Evolutionary conservation across 2,113 vertebrate genomes (phyloP), one percentile per base, ranked within the genome.

Genomic region (Polypterus senegalus): DNA sequence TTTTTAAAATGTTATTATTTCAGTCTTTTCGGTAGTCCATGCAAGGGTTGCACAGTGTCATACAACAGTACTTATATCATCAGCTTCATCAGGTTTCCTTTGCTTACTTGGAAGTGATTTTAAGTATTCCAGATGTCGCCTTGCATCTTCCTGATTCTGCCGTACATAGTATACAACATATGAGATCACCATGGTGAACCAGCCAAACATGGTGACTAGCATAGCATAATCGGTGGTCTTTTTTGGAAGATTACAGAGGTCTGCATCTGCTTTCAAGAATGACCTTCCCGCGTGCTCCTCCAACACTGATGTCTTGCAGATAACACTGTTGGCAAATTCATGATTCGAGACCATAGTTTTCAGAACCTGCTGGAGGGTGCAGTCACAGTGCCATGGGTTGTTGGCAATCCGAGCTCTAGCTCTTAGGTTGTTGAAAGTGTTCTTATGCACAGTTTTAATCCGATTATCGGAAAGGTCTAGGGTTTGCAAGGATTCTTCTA

Each of bases 171-270:
- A 99, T 45, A 99, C 96, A 63, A 99, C 96, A 0, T 99, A 99
- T 0, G 96, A 98, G 73, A 99, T 98, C 76, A 99, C 95, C 96
- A 99, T 99, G 75, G 96, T 94, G 70, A 99, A 99, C 96, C 96
- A 99, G 75, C 92, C 92, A 63, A 99, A 99, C 96, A 99, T 99
- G 73, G 95, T 99, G 76, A 99, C 94, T 71, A 99, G 80, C 96
- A 99, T 99, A 70, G 94, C 96, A 0, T 97, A 96, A 75, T 99
- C 96, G 3, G 94, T 98, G 65, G 96, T 98, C 79, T 92, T 91
- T 87, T 93, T 97, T 3, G 93, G 88, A 67, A 97, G 86, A 78
- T 95, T 97, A 75, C 96, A 98, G 66, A 99, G 89, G 83, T 99
- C 94, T 0, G 89, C 88, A 0, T 96, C 91, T 65, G 92, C 86